phyloP scores from a whole-genome alignment of 1,140 invertebrate species.

The Leptestheria dahalacensis region DNA sequence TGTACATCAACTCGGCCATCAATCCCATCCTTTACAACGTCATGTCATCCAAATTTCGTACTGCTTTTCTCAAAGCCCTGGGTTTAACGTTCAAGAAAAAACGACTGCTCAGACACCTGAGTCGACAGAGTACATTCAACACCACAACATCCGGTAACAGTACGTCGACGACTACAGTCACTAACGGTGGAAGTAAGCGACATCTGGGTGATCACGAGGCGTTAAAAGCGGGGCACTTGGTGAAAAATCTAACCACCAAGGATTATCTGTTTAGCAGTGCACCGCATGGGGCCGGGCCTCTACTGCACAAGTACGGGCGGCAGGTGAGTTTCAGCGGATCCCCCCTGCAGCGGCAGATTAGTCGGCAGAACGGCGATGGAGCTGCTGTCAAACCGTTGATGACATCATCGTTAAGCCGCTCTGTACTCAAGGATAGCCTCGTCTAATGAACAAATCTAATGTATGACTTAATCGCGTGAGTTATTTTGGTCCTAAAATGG shows the following conservation, averaged over 20 bases:
- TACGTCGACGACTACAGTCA: constrained; percentile 19
- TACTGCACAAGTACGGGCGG: background rate
- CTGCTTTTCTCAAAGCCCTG: constrained; percentile 46
- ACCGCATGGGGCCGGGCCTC: background rate
- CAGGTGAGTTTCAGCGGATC: background rate
- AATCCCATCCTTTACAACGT: constrained; percentile 68
- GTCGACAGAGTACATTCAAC: constrained; percentile 24
- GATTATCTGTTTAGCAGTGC: background rate
- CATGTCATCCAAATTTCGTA: constrained; percentile 68
- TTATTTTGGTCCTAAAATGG: too few relatives aligned
- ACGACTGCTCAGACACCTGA: constrained; percentile 21
- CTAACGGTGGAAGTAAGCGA: background rate
- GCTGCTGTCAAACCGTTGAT: background rate
- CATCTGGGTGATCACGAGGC: background rate
- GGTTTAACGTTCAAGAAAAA: constrained; percentile 17
- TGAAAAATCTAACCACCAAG: background rate
- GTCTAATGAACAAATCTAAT: background rate
- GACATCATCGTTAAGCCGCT: background rate
- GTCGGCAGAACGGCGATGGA: background rate
- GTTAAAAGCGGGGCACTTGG: background rate
- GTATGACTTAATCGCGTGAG: too few relatives aligned
- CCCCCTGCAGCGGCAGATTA: background rate
- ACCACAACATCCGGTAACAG: constrained; percentile 20
- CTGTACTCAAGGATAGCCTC: background rate
- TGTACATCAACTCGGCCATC: constrained; percentile 78